Conservation (phyloP, 2,113 vertebrate genomes). For the Spermophilus dauricus region DNA sequence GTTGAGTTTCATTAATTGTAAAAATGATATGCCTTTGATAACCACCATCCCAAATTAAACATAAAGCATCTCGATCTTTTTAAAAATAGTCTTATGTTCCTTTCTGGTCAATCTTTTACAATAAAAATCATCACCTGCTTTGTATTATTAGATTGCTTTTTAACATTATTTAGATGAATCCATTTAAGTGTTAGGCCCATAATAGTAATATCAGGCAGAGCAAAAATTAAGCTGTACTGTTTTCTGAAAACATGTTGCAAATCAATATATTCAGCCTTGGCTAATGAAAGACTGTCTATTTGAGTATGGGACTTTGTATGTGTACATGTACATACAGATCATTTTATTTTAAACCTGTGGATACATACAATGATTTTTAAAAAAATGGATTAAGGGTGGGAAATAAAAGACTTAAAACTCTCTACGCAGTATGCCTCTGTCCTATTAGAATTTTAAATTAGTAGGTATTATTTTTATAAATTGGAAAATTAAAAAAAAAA, state of each 20-base stretch:
- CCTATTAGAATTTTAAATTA: conserved; percentile 18
- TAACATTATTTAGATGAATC: background rate
- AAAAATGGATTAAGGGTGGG: background rate
- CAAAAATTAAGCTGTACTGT: background rate
- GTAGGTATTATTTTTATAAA: background rate
- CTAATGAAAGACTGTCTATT: background rate
- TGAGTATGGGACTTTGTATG: background rate
- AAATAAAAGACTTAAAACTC: background rate
- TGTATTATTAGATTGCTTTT: background rate
- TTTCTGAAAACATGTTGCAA: background rate
- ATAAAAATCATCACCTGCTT: background rate
- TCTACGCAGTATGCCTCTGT: background rate
- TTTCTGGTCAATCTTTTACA: background rate
- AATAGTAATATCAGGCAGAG: background rate
- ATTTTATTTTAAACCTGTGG: background rate
- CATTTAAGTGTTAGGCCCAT: background rate
- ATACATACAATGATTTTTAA: background rate
- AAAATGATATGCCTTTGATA: background rate
- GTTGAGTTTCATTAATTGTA: background rate
- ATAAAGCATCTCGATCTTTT: background rate
- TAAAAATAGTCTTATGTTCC: background rate
- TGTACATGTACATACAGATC: background rate
- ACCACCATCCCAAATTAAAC: background rate
- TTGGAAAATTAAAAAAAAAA: background rate
- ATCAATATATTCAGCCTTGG: too few species aligned